Conservation (phyloP, 1,140 invertebrate genomes). For the Carposina sasakii region DNA sequence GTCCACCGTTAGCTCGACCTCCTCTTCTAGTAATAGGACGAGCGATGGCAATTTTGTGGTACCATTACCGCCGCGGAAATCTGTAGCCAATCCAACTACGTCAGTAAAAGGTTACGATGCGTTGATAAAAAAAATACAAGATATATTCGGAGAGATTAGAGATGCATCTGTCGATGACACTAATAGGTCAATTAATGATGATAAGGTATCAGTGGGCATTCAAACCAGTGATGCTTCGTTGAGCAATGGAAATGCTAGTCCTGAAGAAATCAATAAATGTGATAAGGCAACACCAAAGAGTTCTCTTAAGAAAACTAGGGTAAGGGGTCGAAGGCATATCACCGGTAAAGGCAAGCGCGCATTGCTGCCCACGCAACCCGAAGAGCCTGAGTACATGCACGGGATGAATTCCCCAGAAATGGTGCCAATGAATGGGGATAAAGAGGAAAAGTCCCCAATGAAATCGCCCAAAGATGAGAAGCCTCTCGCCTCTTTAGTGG, state of each 20-base stretch:
- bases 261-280: slow-evolving; percentile 59
- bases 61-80: slow-evolving; percentile 61
- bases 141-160: slow-evolving; percentile 57
- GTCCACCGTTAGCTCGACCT: slow-evolving; percentile 56
- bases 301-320: slow-evolving; percentile 62
- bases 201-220: slow-evolving; percentile 54
- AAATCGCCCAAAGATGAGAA: slow-evolving; percentile 59
- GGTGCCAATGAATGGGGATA: slow-evolving; percentile 58
- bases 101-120: slow-evolving; percentile 63
- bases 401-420: slow-evolving; percentile 70
- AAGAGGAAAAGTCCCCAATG: slow-evolving; percentile 36
- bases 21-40: slow-evolving; percentile 59
- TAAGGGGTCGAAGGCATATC: slow-evolving; percentile 53
- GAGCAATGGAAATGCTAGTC: slow-evolving; percentile 60
- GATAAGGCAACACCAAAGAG: slow-evolving; percentile 66
- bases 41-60: slow-evolving; percentile 66
- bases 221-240: slow-evolving; percentile 44
- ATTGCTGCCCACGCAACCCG: slow-evolving; percentile 56
- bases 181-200: slow-evolving; percentile 43
- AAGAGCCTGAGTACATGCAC: slow-evolving; percentile 57
- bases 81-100: slow-evolving; percentile 45
- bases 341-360: slow-evolving; percentile 61
- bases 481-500: slow-evolving; percentile 39
- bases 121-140: slow-evolving; percentile 60
- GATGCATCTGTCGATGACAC: slow-evolving; percentile 43